Conservation (phyloP, 2,113 vertebrate genomes). For the Melospiza melodia region DNA sequence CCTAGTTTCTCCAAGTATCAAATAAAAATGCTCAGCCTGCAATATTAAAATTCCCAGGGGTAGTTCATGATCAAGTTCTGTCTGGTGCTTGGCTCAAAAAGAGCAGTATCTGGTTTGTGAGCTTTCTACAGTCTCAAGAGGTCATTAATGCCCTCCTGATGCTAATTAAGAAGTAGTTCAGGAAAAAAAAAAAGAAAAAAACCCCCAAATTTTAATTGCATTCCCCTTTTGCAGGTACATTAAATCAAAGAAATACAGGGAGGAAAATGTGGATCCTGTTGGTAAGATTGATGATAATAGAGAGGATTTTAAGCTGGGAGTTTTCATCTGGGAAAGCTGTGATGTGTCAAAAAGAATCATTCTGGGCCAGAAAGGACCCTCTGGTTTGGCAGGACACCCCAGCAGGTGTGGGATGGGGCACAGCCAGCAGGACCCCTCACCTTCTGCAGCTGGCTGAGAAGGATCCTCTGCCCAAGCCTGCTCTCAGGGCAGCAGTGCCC, state of each 20-base stretch:
- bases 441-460: neutral
- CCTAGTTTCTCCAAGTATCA: neutral
- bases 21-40: neutral
- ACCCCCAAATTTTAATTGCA: neutral
- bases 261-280: neutral
- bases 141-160: neutral
- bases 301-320: neutral
- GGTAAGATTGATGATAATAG: neutral
- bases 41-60: neutral
- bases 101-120: neutral
- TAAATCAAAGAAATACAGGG: neutral
- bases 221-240: neutral
- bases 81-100: neutral
- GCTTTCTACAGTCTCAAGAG: neutral
- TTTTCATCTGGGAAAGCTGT: neutral
- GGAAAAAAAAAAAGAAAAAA: accelerated
- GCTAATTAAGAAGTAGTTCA: neutral
- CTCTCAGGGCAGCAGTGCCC: neutral
- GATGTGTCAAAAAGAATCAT: neutral
- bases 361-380: neutral
- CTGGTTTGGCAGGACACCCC: neutral
- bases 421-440: neutral
- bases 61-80: neutral
- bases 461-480: neutral
- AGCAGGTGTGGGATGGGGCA: accelerated